Conservation (phyloP, 2,113 vertebrate genomes). For the Plestiodon gilberti region DNA sequence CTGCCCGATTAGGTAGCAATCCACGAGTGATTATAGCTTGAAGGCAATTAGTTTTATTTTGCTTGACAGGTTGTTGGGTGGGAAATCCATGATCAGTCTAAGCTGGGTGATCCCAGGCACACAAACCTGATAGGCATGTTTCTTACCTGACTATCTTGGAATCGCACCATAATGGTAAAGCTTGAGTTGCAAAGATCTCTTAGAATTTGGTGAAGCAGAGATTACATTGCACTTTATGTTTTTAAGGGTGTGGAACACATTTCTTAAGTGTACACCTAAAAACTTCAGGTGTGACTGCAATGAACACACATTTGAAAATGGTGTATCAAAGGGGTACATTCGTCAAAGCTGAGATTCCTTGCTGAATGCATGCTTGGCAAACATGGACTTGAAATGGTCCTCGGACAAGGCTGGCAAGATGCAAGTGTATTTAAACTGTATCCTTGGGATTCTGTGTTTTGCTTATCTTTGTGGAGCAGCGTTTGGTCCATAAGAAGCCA, state of each 20-base stretch:
- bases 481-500: slow-evolving; percentile 15
- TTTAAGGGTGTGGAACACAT: background rate
- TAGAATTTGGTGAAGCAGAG: fast-evolving
- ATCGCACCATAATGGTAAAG: background rate
- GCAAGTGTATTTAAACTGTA: background rate
- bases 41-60: background rate
- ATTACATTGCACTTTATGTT: too few species aligned
- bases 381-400: background rate
- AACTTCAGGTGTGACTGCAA: background rate
- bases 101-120: background rate
- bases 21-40: background rate
- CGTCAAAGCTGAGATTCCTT: too few species aligned
- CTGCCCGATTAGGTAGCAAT: background rate
- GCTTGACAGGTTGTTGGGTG: fast-evolving
- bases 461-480: slow-evolving; percentile 12
- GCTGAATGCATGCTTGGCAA: background rate
- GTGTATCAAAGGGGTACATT: background rate
- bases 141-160: background rate
- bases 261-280: background rate
- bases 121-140: background rate
- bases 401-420: background rate
- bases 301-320: fast-evolving
- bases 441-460: slow-evolving; percentile 1
- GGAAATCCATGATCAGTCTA: slow-evolving; percentile 1
- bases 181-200: background rate